phyloP scores from a whole-genome alignment of 2,888 invertebrate species.

The Drosophila monieri region DNA sequence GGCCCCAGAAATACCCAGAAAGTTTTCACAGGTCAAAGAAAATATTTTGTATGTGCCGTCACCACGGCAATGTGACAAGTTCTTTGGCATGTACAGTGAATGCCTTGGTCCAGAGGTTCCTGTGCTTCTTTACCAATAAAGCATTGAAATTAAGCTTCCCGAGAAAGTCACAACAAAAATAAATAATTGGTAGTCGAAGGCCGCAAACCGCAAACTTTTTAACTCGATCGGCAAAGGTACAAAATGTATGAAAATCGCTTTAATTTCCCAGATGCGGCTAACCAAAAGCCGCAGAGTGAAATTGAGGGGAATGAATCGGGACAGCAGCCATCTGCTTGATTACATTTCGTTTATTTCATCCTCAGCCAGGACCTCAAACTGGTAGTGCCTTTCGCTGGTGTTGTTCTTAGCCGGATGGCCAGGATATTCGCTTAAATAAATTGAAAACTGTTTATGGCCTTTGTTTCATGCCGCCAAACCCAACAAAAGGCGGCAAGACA shows the following conservation, averaged over 20 bases:
- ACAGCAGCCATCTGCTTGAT: conserved; percentile 69
- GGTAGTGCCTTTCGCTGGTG: conserved; percentile 33
- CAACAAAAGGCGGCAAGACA: conserved; percentile 25
- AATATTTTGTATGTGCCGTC: conserved; percentile 56
- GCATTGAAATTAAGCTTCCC: conserved; percentile 39
- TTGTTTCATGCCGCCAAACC: conserved; percentile 42
- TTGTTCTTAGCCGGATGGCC: conserved; percentile 6
- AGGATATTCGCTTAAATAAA: conserved; percentile 65
- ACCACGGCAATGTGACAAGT: conserved; percentile 64
- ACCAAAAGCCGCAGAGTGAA: conserved; percentile 24
- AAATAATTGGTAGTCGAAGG: conserved; percentile 17
- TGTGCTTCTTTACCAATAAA: conserved; percentile 47
- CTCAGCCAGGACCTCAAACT: conserved; percentile 21
- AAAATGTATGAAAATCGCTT: conserved; percentile 52
- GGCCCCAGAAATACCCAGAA: conserved; percentile 56
- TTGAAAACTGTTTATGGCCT: conserved; percentile 65
- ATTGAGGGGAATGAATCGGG: conserved; percentile 22
- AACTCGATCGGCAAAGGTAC: conserved; percentile 32
- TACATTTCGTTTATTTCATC: conserved; percentile 56
- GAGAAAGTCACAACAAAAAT: conserved; percentile 1
- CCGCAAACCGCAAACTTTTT: conserved; percentile 53
- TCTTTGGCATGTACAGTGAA: conserved; percentile 33
- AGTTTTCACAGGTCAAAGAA: conserved; percentile 75
- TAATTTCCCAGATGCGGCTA: conserved; percentile 55
- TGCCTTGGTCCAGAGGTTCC: conserved; percentile 34